These are phyloP conservation scores for Phalloptychus januarius DNA, from an alignment of 2,797 vertebrate genomes.

Conservation along the genomic window DNA sequence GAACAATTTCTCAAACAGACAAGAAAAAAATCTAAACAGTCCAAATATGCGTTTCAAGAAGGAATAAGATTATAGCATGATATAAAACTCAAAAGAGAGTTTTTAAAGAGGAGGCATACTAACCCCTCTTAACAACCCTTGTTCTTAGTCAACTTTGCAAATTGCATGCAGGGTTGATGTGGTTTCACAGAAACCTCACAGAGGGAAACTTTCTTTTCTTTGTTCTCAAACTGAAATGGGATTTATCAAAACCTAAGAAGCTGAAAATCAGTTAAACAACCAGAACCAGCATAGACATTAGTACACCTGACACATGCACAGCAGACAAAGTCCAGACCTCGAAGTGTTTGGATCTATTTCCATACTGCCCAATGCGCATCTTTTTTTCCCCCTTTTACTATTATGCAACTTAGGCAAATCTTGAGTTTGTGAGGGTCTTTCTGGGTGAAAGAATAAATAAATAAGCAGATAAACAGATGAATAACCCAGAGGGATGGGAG, in stretches of 20 bases:
- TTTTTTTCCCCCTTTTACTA: slow-evolving; percentile 23
- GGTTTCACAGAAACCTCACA: background rate
- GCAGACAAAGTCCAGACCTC: slow-evolving; percentile 41
- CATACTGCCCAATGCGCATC: slow-evolving; percentile 34
- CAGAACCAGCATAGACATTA: slow-evolving; percentile 21
- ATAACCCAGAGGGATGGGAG: slow-evolving; percentile 76
- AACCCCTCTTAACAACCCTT: background rate
- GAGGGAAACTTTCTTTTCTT: slow-evolving; percentile 9
- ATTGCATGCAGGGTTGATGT: background rate
- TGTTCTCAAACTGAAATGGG: slow-evolving; percentile 13
- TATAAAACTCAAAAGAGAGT: background rate
- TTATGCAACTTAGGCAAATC: slow-evolving; percentile 61
- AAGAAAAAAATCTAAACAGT: no score
- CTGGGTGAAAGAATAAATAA: slow-evolving; percentile 77
- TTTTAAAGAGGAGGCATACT: no score
- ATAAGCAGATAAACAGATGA: slow-evolving; percentile 83
- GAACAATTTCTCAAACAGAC: no score
- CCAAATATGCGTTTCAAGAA: no score
- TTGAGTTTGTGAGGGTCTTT: slow-evolving; percentile 67
- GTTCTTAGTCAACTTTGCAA: background rate
- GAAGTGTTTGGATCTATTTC: slow-evolving; percentile 31
- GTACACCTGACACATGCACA: slow-evolving; percentile 34
- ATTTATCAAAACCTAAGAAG: slow-evolving; percentile 25
- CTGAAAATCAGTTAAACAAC: slow-evolving; percentile 16
- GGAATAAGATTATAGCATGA: no score